phyloP scores from a whole-genome alignment of 2,113 vertebrate genomes.

The Malurus cyaneus region DNA sequence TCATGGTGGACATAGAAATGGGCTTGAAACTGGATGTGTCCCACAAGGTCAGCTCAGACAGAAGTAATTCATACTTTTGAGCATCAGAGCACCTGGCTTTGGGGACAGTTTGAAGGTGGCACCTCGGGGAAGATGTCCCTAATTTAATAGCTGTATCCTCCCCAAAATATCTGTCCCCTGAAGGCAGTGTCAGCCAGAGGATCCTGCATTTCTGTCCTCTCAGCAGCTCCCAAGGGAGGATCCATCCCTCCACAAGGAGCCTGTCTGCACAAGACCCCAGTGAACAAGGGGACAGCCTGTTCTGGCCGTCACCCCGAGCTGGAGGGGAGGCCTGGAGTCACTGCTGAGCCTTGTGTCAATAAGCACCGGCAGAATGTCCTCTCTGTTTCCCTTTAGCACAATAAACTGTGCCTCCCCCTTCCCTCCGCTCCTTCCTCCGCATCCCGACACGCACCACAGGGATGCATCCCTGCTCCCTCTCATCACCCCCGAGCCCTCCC shows the following conservation, averaged over 20 bases:
- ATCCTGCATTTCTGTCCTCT: background rate
- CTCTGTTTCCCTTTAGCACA: constrained; percentile 58
- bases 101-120: background rate
- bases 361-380: constrained; percentile 52
- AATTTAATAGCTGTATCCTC: background rate
- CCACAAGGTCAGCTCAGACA: background rate
- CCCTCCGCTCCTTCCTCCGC: background rate
- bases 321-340: background rate
- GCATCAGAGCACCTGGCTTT: background rate
- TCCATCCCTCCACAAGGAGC: background rate
- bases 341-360: constrained; percentile 54
- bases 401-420: constrained; percentile 47
- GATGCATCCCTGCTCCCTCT: constrained; percentile 9
- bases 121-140: background rate
- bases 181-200: background rate
- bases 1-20: background rate
- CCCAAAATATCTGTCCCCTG: background rate
- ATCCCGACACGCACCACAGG: background rate
- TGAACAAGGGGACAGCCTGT: background rate
- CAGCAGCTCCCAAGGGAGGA: background rate
- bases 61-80: background rate
- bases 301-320: background rate
- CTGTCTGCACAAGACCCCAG: background rate
- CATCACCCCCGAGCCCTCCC: background rate
- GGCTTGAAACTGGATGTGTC: background rate